A percentile compares a stretch with the other conserved stretches of the same genome.
phyloP scores from a whole-genome alignment of 1,140 invertebrate species.

The Anthonomus grandis region DNA sequence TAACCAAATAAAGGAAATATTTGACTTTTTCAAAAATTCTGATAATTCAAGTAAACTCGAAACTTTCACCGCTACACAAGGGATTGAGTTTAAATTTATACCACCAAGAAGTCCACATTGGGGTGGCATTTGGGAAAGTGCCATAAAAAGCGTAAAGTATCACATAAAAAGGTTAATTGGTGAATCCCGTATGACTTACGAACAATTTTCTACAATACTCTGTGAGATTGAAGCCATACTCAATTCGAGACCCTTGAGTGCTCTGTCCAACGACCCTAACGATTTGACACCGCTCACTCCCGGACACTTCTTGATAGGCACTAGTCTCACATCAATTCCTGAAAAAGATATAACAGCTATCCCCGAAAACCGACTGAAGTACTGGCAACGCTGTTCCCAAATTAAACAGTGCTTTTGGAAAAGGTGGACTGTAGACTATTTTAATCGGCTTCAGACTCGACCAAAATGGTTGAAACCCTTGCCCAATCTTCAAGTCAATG shows the following conservation, averaged over 20 bases:
- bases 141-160: constrained; percentile 37
- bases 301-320: constrained; percentile 47
- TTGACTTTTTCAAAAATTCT: constrained; percentile 7
- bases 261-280: constrained; percentile 34
- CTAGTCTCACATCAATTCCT: constrained; percentile 31
- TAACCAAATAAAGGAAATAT: constrained; percentile 14
- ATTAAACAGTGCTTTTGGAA: constrained; percentile 33
- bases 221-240: constrained; percentile 36
- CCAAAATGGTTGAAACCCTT: constrained; percentile 27
- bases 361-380: constrained; percentile 20
- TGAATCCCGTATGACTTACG: constrained; percentile 37
- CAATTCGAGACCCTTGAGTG: constrained; percentile 43
- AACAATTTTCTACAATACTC: constrained; percentile 36
- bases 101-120: constrained; percentile 38
- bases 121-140: constrained; percentile 37
- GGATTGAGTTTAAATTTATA: constrained; percentile 34
- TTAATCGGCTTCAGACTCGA: constrained; percentile 26
- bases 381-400: constrained; percentile 3
- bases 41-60: not conserved
- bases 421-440: constrained; percentile 34
- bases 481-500: constrained; percentile 24
- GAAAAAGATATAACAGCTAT: constrained; percentile 14
- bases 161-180: constrained; percentile 38
- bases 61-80: not conserved
- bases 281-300: constrained; percentile 40